Evolutionary conservation across 2,888 invertebrate species (phyloP).

Genomic region (Tortricodes alternella): DNA sequence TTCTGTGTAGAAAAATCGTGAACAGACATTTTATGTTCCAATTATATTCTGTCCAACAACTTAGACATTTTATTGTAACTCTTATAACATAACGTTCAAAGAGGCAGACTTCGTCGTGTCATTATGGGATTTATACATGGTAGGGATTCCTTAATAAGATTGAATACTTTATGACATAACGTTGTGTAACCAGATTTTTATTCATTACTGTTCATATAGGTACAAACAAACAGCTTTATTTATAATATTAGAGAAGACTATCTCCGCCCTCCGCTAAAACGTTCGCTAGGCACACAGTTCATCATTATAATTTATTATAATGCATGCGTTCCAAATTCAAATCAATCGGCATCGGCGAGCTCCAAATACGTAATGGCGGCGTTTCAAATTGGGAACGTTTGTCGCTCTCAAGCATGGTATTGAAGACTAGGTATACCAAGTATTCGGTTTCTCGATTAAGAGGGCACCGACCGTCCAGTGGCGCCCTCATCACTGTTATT

Average conservation of each 20-base stretch:
- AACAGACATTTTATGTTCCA: not conserved
- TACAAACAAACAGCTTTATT: no score
- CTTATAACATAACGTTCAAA: no score
- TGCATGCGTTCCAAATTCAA: conserved; percentile 25
- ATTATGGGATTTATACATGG: no score
- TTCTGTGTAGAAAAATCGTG: not conserved
- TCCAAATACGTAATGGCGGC: conserved; percentile 20
- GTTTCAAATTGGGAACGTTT: conserved; percentile 9
- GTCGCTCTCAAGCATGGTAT: not conserved
- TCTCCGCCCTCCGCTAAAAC: no score
- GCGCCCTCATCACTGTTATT: no score
- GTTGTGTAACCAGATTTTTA: no score
- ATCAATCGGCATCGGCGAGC: conserved; percentile 20
- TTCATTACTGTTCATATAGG: no score
- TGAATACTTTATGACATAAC: no score
- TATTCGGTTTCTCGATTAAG: conserved; percentile 21
- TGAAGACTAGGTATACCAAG: not conserved
- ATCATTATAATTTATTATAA: conserved; percentile 26
- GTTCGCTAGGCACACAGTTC: not conserved
- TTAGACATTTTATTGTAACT: no score
- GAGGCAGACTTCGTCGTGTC: no score
- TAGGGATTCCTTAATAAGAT: no score
- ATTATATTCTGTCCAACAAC: not conserved
- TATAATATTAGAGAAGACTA: no score
- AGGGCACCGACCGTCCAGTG: conserved; percentile 12